Base-by-base conservation (phyloP, 2,888 invertebrate genomes). In the Stenichneumon culpator region DNA sequence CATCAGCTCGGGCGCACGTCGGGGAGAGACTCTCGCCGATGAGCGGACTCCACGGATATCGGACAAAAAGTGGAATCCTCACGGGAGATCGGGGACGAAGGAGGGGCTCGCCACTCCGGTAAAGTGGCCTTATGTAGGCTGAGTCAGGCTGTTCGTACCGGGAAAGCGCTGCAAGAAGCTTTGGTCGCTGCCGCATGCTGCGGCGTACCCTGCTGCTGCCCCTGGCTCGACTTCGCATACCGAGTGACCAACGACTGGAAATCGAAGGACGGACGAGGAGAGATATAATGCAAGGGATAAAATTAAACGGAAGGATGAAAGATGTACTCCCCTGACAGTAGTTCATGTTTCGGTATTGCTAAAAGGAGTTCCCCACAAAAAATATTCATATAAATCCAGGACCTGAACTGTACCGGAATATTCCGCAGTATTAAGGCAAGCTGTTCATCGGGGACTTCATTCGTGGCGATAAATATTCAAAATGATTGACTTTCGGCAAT, bases 71-170 rank as follows among this genome's bases (percentile, higher is more conserved):
- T 90, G 87, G 91, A 90, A 91, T 90, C 87, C 89, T 87, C 87
- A 19, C 70, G 81, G 83, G 87, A 87, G 78, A 83, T 73, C 80
- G 75, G 86, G 87, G 88, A 87, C 88, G 87, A 77, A 87, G 88
- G 74, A 77, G 79, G 77, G 69, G 75, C 39, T 54, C 60, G n/a
- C 9, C 4, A 57, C 79, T 73, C 87, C 88, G 89, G 89, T 88
- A 88, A 87, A 90, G 89, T 89, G 88, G 89, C 92, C 92, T 92
- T 92, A 92, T 92, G 92, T 89, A 92, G 92, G 87, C 90, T 90
- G 92, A 92, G 88, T 90, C 88, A 89, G 89, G 90, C 78, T 50
- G 25, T 70, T 89, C 89, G 88, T 92, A 92, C 91, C 89, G 87
- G 91, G 91, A 92, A 92, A 90, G 84, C 84, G 69, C 77, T 52